Base-by-base conservation (phyloP, 1,140 invertebrate genomes). In the Bombus difficillimus region DNA sequence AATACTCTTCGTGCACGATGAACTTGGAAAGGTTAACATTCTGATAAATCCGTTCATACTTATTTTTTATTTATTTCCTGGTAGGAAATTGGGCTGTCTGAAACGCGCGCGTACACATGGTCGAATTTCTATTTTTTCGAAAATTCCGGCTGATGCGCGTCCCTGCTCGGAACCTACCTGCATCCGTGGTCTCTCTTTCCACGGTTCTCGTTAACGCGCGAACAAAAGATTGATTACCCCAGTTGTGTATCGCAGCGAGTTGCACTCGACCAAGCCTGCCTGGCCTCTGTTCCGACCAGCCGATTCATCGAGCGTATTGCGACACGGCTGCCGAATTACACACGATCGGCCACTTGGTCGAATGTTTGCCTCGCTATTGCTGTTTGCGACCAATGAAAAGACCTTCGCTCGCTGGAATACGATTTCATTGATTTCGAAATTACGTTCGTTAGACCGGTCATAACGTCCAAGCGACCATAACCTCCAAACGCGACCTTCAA, bases 221-320 rank as follows among this genome's bases (percentile, higher is more conserved):
- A 87, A 92, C 88, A 90, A 92, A 91, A 91, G 91, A 74, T 86
- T 87, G 87, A 92, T 90, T 92, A 91, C 69, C 86, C 75, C 57
- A 83, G 85, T 86, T 85, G 81, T 82, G 85, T 86, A 86, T 85
- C 73, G 83, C 72, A 66, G 74, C 59, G 75, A n/a, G 66, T 47
- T 64, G 64, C 88, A 85, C 86, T 85, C 79, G 81, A 73, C 41
- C 39, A 74, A 37, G 32, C 34, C 66, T 37, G 74, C 43, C 43
- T 41, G 47, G 41, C 34, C 37, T 64, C 53, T 28, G 43, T 74
- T 62, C 74, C 22, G n/a, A 37, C 43, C 84, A 18, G 32, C 62
- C 39, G 8, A 82, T 82, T 53, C 80, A 79, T 88, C 80, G 47
- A 28, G 15, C 41, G n/a, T 32, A 15, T 72, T 37, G 68, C 47